These are phyloP conservation scores for Caenorhabditis sp. DNA, from an alignment of 2,888 invertebrate species.

Conservation along the genomic window DNA sequence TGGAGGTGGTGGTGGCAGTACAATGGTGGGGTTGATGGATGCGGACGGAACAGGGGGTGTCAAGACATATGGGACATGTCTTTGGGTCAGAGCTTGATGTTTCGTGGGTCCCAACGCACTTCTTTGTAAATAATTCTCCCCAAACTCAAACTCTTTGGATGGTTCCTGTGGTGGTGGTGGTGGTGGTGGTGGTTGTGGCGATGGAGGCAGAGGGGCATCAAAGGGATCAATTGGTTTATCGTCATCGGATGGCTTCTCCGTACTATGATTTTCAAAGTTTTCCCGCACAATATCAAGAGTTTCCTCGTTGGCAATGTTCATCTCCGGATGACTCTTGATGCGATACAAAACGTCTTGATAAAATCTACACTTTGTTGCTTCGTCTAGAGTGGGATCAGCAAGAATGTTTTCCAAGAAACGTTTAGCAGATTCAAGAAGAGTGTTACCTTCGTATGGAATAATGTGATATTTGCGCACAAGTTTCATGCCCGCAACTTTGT, in stretches of 20 bases:
- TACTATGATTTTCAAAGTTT: background rate
- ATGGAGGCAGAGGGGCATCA: too few species aligned
- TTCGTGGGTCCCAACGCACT: too few species aligned
- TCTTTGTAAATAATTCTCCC: too few species aligned
- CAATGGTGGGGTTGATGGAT: too few species aligned
- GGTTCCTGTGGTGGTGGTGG: too few species aligned
- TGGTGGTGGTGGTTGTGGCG: background rate
- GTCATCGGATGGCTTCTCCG: too few species aligned
- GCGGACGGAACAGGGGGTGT: background rate
- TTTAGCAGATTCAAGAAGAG: background rate
- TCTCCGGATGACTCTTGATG: background rate
- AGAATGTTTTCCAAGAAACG: conserved; percentile 15
- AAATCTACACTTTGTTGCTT: conserved; percentile 2
- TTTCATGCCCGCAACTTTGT: background rate
- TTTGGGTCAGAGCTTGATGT: too few species aligned
- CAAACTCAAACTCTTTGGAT: too few species aligned
- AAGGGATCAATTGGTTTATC: too few species aligned
- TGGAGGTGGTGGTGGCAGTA: too few species aligned
- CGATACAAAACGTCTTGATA: conserved; percentile 21
- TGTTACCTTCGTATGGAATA: conserved; percentile 8
- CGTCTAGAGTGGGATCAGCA: background rate
- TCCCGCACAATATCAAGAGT: background rate
- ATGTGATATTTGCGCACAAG: conserved; percentile 21
- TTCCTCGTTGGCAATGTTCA: conserved; percentile 7
- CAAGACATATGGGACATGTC: too few species aligned